These are phyloP conservation scores for Cyclophora albipunctata DNA, from an alignment of 2,888 invertebrate species.

Conservation along the genomic window DNA sequence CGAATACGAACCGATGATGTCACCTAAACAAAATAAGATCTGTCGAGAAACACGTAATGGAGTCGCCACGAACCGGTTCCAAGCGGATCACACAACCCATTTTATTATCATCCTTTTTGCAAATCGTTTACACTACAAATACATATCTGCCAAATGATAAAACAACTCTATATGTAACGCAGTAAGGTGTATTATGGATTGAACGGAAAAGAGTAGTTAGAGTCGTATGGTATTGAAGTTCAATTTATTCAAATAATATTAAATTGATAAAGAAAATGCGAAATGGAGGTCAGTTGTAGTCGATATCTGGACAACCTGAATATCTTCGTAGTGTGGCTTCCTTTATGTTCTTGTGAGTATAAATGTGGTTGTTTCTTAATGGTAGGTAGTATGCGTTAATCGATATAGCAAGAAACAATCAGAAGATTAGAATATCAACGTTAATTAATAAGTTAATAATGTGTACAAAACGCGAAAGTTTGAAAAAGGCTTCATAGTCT, in stretches of 20 bases:
- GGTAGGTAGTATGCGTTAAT: no score
- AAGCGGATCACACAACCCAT: constrained; percentile 52
- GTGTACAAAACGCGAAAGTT: no score
- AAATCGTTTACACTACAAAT: constrained; percentile 41
- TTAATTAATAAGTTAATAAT: no score
- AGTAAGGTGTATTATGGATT: constrained; percentile 16
- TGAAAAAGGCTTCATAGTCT: no score
- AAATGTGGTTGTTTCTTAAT: no score
- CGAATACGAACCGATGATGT: no score
- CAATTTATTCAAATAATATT: constrained; percentile 58
- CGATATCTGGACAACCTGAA: constrained; percentile 27
- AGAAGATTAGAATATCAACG: no score
- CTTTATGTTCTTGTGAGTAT: no score
- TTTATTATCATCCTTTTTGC: constrained; percentile 63
- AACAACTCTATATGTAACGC: neutral
- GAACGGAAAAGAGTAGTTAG: constrained; percentile 11
- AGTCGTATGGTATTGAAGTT: constrained; percentile 19
- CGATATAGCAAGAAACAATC: no score
- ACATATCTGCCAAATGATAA: constrained; percentile 9
- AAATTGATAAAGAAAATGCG: constrained; percentile 54
- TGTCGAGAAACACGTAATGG: constrained; percentile 10
- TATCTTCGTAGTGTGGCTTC: no score
- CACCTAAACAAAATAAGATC: neutral
- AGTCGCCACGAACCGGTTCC: constrained; percentile 30
- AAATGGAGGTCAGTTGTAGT: constrained; percentile 46